Conservation (phyloP, 1,140 invertebrate species). For the Gonioctena quinquepunctata region DNA sequence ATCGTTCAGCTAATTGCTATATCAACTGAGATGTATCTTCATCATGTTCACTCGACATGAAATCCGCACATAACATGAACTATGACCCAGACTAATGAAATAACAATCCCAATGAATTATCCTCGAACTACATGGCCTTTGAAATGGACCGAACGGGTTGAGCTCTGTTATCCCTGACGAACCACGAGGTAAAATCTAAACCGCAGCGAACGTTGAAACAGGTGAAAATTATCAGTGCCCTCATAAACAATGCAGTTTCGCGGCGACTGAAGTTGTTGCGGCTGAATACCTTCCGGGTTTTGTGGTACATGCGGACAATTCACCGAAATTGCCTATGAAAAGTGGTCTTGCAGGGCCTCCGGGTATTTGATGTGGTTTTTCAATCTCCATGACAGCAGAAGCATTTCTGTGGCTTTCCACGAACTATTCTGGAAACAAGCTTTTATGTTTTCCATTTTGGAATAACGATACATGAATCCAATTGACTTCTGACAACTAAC, state of each 20-base stretch:
- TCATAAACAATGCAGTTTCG: constrained; percentile 28
- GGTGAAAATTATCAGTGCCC: constrained; percentile 23
- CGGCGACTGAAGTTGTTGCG: constrained; percentile 15
- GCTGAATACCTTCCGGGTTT: constrained; percentile 5
- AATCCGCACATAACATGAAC: too few species aligned
- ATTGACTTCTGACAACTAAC: too few species aligned
- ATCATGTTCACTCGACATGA: too few species aligned
- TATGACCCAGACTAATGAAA: too few species aligned
- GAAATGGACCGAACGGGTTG: not conserved
- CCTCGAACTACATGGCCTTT: not conserved
- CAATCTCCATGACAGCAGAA: too few species aligned
- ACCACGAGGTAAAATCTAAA: not conserved
- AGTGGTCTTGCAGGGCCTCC: not conserved
- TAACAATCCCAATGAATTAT: not conserved
- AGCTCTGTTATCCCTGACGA: not conserved
- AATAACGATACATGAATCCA: too few species aligned
- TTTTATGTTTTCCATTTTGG: too few species aligned
- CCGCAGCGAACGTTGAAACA: not conserved
- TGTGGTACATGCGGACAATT: not conserved
- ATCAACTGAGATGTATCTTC: too few species aligned
- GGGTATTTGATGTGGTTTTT: too few species aligned
- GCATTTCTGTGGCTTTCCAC: too few species aligned
- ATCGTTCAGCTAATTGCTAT: too few species aligned
- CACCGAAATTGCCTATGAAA: not conserved
- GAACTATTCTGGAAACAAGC: too few species aligned